Percentiles rank a stretch among this genome's conserved stretches.
Evolutionary conservation across 92 coral and sea anemone species (phyloP).

Genomic region (Porites cylindrica): DNA sequence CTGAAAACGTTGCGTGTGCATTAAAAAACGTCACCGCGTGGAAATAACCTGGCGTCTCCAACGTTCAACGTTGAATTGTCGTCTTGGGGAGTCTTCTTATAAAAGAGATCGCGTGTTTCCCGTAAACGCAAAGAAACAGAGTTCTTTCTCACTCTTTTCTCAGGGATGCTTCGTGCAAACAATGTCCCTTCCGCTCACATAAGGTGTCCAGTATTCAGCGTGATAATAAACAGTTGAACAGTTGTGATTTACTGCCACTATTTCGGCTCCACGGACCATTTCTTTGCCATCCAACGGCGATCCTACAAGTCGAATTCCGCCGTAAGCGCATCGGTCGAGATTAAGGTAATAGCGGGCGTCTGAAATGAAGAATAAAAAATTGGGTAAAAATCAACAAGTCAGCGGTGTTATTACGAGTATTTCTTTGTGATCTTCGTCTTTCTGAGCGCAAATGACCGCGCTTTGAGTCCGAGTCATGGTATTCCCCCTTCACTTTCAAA

Average conservation of each 20-base stretch:
- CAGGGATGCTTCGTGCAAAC: constrained; percentile 71
- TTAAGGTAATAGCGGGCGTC: constrained; percentile 92
- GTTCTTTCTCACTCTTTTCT: background rate
- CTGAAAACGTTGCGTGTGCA: background rate
- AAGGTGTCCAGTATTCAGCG: constrained; percentile 64
- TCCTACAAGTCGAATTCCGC: constrained; percentile 84
- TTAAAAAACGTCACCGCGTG: background rate
- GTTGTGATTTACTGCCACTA: constrained; percentile 87
- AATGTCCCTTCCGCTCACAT: constrained; percentile 69
- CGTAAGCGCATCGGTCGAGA: constrained; percentile 94
- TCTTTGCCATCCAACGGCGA: constrained; percentile 80
- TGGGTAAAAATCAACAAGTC: background rate
- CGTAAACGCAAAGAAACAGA: background rate
- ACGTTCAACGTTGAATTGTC: background rate
- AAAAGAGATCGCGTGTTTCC: background rate
- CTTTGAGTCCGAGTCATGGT: too few relatives aligned
- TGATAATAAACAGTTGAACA: constrained; percentile 83
- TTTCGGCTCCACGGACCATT: constrained; percentile 92
- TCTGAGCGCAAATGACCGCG: too few relatives aligned
- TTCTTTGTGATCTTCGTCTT: too few relatives aligned
- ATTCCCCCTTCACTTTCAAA: too few relatives aligned
- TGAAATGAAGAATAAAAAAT: constrained; percentile 19
- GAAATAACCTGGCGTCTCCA: background rate
- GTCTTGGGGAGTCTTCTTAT: background rate
- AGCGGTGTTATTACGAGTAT: too few relatives aligned